Evolutionary conservation across 2,113 vertebrate genomes (phyloP).

Genomic region (Morone chrysops): DNA sequence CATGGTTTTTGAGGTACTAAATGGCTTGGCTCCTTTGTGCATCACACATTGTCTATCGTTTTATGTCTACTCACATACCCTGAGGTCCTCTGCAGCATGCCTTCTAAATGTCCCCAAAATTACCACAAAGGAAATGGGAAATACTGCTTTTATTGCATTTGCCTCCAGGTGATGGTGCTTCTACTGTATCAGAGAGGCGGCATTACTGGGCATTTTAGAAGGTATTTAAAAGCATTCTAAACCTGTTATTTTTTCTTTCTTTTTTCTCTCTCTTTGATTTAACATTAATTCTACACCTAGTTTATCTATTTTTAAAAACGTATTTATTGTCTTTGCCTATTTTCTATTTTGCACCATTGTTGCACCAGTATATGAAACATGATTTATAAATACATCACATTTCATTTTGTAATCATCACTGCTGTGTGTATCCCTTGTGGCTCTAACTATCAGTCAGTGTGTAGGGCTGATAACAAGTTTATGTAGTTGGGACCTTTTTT

Average conservation of each 20-base stretch:
- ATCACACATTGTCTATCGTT: constrained; percentile 56
- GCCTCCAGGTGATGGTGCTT: constrained; percentile 18
- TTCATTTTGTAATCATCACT: neutral
- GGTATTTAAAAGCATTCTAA: constrained; percentile 12
- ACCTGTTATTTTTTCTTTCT: neutral
- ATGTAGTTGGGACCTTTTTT: neutral
- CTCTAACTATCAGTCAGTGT: neutral
- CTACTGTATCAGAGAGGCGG: constrained; percentile 11
- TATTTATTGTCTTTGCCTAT: neutral
- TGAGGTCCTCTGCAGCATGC: constrained; percentile 41
- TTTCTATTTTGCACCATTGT: neutral
- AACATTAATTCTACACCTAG: neutral
- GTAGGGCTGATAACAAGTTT: neutral
- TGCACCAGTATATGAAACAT: neutral
- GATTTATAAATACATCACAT: neutral
- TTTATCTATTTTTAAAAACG: neutral
- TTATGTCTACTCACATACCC: constrained; percentile 45
- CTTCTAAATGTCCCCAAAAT: constrained; percentile 55
- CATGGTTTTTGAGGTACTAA: constrained; percentile 45
- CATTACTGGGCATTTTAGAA: neutral
- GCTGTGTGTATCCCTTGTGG: too few relatives aligned
- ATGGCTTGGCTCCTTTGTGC: constrained; percentile 46
- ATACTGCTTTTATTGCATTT: constrained; percentile 50
- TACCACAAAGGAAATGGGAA: constrained; percentile 58
- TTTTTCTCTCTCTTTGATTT: neutral